Base-by-base conservation (phyloP, 1,140 invertebrate species). In the Physella acuta region DNA sequence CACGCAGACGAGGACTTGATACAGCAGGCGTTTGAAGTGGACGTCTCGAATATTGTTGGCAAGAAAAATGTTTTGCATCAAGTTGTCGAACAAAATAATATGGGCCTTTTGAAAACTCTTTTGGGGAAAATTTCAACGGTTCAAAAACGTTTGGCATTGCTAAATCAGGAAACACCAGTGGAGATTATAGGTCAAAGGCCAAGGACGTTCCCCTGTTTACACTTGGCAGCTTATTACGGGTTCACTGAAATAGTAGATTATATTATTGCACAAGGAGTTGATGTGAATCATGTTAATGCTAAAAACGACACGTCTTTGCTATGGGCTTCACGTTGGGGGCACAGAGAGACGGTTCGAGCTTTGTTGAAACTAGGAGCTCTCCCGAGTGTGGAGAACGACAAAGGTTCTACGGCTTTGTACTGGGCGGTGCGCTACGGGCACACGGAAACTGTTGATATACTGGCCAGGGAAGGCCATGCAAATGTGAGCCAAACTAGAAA, bases 351-450 rank as follows among this genome's bases (percentile, higher is more conserved):
- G 0, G 76, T 79, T 0, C 59, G 67, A 16, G 58, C 71, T 34
- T 66, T 80, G 11, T 53, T 80, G 39, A 65, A 69, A 24, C 49
- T 68, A 24, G 60, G 70, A 11, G 81, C 80, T 20, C 59, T 76
- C 39, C 65, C 78, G 11, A 75, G 77, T 56, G 59, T 81, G 1
- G 77, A 78, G 56, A 83, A 84, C 68, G 82, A 82, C 70, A 84
- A 83, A 71, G 77, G 78, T n/a, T 82, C 82, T 0, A 82, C 81
- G 17, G 81, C 82, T 17, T 70, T 84, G 3, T 78, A 84, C 61
- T 84, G 82, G 82, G 81, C 82, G 0, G 77, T 82, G 20, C 71
- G 80, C 16, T 83, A 82, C 56, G 76, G 78, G n/a, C 75, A 78
- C 67, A 68, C 70, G 11, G 71, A 79, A 26, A 73, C 75, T 4